Evolutionary conservation across 2,113 vertebrate species (phyloP).

Genomic region (Petrocephalus zakoni): DNA sequence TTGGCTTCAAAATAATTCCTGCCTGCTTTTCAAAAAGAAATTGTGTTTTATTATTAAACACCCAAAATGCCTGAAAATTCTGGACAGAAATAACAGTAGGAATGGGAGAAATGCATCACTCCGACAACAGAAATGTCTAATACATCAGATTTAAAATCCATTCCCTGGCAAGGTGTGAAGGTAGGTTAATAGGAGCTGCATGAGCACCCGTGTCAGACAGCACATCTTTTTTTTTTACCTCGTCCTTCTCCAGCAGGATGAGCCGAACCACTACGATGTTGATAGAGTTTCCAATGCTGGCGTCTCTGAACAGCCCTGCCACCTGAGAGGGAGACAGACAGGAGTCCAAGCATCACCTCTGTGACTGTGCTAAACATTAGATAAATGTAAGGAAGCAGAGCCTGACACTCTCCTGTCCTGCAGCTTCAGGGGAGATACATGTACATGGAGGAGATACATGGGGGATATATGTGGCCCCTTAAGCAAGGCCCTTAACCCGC

Average conservation of each 20-base stretch:
- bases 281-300: slow-evolving; percentile 90
- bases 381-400: neutral
- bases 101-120: neutral
- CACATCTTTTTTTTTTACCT: slow-evolving; percentile 63
- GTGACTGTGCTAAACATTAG: neutral
- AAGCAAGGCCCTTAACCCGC: too few relatives aligned
- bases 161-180: neutral
- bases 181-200: neutral
- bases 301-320: slow-evolving; percentile 79
- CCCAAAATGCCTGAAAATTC: neutral
- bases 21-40: neutral
- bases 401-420: neutral
- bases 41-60: neutral
- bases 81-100: neutral
- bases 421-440: neutral
- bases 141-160: neutral
- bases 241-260: slow-evolving; percentile 80
- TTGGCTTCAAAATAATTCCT: neutral
- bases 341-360: neutral
- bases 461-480: too few relatives aligned
- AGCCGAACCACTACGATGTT: slow-evolving; percentile 87
- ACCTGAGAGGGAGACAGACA: slow-evolving; percentile 66
- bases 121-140: neutral
- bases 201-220: neutral
- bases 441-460: too few relatives aligned